Base-by-base conservation (phyloP, 2,888 invertebrate species). In the Melipona bicolor region DNA sequence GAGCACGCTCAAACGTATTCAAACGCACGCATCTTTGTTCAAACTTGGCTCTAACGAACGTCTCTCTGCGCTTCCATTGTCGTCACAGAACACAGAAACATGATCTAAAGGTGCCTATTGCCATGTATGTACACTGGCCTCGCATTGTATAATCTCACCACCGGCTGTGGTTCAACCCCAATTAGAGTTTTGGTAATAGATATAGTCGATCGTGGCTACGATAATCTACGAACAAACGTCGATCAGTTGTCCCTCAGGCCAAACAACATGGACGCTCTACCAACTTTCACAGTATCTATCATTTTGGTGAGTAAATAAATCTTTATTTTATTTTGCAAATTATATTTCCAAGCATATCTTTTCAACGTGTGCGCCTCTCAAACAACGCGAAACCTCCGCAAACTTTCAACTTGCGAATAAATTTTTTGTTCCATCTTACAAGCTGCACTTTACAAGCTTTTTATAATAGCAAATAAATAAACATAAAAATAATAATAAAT, bases 21-120 rank as follows among this genome's bases (percentile, higher is more conserved):
- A 76, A 64, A 36, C 62, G 50, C 62, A 50, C 84, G 83, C 64
- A 11, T 72, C 59, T 87, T 82, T 74, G 77, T 80, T 76, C 77
- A 11, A 56, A 86, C 80, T 62, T 76, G 49, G 54, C 56, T 21
- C 74, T 76, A 75, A 81, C 83, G 73, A 81, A 68, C 80, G 59
- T 79, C 79, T 85, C 87, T 87, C 77, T 79, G 83, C 32, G 79
- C 79, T 77, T 87, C 85, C 87, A 87, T 87, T 87, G 87, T 83
- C 85, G 77, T 75, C 62, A 54, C 43, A 74, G 27, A 27, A 73
- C 72, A 79, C 36, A 74, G 86, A 77, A 86, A 86, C 77, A 77
- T 81, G 84, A 84, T 74, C 81, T 61, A 77, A 82, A 84, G 72
- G 69, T 67, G 72, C 68, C 79, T 77, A 79, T 74, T 76, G 69